phyloP scores from a whole-genome alignment of 2,888 invertebrate species.

The Trachelus tabidus region DNA sequence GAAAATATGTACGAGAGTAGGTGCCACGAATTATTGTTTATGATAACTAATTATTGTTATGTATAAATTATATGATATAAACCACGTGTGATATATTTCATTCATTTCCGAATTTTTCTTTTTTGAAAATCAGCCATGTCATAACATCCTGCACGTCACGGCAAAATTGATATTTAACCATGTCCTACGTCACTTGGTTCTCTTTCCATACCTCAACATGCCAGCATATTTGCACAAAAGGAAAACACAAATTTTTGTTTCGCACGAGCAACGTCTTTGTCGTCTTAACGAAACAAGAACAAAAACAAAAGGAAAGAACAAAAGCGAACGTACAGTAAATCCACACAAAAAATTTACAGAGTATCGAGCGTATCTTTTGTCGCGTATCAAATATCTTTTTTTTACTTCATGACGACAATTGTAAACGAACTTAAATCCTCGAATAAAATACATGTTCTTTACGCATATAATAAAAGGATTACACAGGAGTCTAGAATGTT shows the following conservation, averaged over 20 bases:
- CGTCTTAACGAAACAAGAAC: slow-evolving; percentile 23
- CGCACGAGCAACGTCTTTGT: slow-evolving; percentile 33
- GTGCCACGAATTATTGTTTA: too few species aligned
- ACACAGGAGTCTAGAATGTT: too few species aligned
- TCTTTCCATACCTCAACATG: slow-evolving; percentile 43
- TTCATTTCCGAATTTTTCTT: neutral
- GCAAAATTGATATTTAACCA: neutral
- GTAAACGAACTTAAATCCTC: too few species aligned
- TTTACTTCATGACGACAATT: neutral
- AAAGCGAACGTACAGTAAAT: neutral
- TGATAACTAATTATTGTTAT: slow-evolving; percentile 20
- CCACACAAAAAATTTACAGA: too few species aligned
- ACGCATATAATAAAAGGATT: too few species aligned
- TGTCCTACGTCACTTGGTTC: slow-evolving; percentile 38
- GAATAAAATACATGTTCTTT: too few species aligned
- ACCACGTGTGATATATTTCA: neutral
- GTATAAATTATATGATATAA: slow-evolving; percentile 7
- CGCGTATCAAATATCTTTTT: too few species aligned
- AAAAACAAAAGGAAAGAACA: slow-evolving; percentile 20
- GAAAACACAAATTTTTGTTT: slow-evolving; percentile 34
- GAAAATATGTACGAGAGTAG: too few species aligned
- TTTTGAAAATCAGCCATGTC: neutral
- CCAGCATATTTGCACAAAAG: slow-evolving; percentile 46
- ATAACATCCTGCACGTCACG: neutral
- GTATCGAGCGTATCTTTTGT: too few species aligned